phyloP scores from a whole-genome alignment of 2,797 vertebrate species.

The Phataginus tricuspis region DNA sequence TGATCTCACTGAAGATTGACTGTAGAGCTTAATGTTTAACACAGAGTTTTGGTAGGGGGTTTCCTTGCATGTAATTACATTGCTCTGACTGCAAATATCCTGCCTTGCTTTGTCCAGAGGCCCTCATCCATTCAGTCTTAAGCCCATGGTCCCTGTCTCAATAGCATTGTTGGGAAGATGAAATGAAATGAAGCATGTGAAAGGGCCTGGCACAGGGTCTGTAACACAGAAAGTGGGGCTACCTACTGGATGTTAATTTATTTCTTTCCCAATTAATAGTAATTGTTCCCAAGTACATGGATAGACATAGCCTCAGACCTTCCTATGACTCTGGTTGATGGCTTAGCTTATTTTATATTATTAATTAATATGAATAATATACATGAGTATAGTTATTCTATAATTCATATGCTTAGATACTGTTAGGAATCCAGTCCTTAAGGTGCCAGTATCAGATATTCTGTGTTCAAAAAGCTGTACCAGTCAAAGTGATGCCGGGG shows the following conservation, averaged over 20 bases:
- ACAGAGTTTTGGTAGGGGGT: no score
- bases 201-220: background rate
- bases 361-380: background rate
- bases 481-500: background rate
- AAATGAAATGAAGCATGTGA: no score
- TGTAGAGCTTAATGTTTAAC: no score
- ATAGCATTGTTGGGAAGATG: background rate
- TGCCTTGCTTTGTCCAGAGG: no score
- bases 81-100: no score
- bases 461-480: background rate
- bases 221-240: background rate
- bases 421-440: background rate
- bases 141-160: no score
- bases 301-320: background rate
- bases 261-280: background rate
- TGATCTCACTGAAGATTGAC: no score
- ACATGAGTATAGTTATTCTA: background rate
- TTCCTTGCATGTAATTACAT: no score
- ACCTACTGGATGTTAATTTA: background rate
- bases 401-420: background rate
- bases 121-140: no score
- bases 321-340: background rate
- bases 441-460: background rate
- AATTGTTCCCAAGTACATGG: background rate
- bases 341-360: background rate